These are phyloP conservation scores for Caenorhabditis plicata DNA, from an alignment of 2,888 invertebrate genomes.

Conservation along the genomic window DNA sequence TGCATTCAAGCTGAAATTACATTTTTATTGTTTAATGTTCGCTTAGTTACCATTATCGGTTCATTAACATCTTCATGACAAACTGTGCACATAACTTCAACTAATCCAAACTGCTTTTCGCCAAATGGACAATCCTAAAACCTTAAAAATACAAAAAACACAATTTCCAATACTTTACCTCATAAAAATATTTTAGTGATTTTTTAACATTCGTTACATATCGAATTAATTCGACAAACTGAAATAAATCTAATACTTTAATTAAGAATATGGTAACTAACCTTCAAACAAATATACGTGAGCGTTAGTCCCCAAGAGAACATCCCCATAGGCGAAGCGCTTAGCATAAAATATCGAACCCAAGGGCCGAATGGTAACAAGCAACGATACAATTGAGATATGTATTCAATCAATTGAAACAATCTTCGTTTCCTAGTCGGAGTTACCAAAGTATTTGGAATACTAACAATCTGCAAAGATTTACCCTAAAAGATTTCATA, in stretches of 20 bases:
- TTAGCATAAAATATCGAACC: constrained; percentile 15
- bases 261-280: constrained; percentile 1
- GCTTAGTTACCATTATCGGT: constrained; percentile 8
- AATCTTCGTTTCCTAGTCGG: constrained; percentile 6
- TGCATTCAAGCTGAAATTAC: constrained; percentile 47
- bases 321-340: not conserved
- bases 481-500: not conserved
- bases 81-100: constrained; percentile 9
- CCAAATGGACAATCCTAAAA: constrained; percentile 13
- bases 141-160: not conserved
- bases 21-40: not conserved
- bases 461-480: constrained; percentile 5
- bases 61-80: constrained; percentile 13
- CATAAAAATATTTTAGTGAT: constrained; percentile 3
- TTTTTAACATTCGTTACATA: constrained; percentile 8
- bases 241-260: not conserved
- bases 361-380: constrained; percentile 28
- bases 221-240: constrained; percentile 14
- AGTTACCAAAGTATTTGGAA: constrained; percentile 3
- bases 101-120: not conserved
- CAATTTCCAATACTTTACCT: not conserved
- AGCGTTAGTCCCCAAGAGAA: not conserved
- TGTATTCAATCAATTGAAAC: constrained; percentile 14
- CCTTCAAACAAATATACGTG: constrained; percentile 1
- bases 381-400: constrained; percentile 24